Evolutionary conservation across 2,797 vertebrate species (phyloP), one percentile per base, ranked within the genome.

Genomic region (Halcyon chelicuti): DNA sequence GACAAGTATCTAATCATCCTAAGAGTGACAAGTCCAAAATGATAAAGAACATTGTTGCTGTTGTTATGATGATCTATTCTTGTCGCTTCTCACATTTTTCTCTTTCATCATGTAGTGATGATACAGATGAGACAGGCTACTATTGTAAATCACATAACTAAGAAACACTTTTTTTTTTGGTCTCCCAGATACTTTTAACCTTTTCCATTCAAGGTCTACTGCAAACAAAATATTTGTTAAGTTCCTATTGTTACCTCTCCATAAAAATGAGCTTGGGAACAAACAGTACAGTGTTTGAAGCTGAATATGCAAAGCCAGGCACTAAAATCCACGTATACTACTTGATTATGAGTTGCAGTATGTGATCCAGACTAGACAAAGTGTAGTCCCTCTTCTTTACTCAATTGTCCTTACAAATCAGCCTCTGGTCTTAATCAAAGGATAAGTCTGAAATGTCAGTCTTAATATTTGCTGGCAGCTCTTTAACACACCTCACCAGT

Each of bases 81-180:
- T 78, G 46, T 39, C 84, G 33, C 49, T 92, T 90, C 61, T 89
- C 78, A 83, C 40, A 91, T 60, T 93, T 91, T 93, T 93, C 70
- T 88, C 66, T 85, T 95, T 82, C 55, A 88, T 94, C 73, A 47
- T 44, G 39, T 31, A 72, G 37, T 10, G 39, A 90, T 71, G 62
- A 82, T 46, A 91, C 31, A 81, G 86, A 78, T 61, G 29, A 91
- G 72, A 82, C 47, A 60, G 26, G 22, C 15, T 49, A 76, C 29
- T 35, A 42, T 5, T 67, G 33, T 93, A 96, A 93, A 94, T 76
- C 78, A 90, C 31, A 86, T 28, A 46, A 29, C n/a, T 77, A 75
- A 28, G 70, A 55, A 84, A 73, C 9, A 35, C n/a, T 49, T 8
- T 6, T 4, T 10, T 4, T 35, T 10, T 17, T 7, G 9, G 18